phyloP scores from a whole-genome alignment of 2,797 vertebrate species.

The Bryconaethiops microstoma region DNA sequence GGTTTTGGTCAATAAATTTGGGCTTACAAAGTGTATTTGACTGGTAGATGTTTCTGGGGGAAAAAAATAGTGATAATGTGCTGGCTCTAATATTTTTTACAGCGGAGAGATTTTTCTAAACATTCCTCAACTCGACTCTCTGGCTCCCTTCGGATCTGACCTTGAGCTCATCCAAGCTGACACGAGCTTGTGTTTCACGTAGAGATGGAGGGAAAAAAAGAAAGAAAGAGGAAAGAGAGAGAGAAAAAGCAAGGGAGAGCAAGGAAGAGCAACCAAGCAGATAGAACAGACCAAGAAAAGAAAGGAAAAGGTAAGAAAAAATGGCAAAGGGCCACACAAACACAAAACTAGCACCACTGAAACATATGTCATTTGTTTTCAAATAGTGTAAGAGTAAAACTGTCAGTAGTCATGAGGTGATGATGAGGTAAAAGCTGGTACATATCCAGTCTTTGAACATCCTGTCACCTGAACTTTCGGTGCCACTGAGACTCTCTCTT shows the following conservation, averaged over 20 bases:
- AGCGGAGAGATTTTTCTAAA: conserved; percentile 6
- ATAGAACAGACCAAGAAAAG: not conserved
- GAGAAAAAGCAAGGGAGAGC: not conserved
- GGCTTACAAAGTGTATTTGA: too few species aligned
- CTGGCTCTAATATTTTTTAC: too few species aligned
- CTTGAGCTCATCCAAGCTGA: conserved; percentile 31
- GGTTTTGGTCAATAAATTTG: too few species aligned
- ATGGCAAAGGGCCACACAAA: not conserved
- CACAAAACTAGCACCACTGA: not conserved
- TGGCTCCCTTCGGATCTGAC: conserved; percentile 17
- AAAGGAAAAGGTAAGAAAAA: not conserved
- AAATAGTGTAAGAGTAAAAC: not conserved
- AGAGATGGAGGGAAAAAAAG: not conserved
- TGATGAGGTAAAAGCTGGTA: not conserved
- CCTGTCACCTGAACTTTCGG: not conserved
- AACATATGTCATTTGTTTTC: not conserved
- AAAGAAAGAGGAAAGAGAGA: not conserved
- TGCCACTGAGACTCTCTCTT: not conserved
- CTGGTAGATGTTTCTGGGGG: too few species aligned
- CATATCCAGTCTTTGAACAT: not conserved
- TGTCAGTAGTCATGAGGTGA: not conserved
- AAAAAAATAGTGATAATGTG: too few species aligned
- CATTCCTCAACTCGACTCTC: not conserved
- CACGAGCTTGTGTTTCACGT: conserved; percentile 28
- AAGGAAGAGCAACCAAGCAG: not conserved